Conservation (phyloP, 2,888 invertebrate genomes). For the Biston stratarius region DNA sequence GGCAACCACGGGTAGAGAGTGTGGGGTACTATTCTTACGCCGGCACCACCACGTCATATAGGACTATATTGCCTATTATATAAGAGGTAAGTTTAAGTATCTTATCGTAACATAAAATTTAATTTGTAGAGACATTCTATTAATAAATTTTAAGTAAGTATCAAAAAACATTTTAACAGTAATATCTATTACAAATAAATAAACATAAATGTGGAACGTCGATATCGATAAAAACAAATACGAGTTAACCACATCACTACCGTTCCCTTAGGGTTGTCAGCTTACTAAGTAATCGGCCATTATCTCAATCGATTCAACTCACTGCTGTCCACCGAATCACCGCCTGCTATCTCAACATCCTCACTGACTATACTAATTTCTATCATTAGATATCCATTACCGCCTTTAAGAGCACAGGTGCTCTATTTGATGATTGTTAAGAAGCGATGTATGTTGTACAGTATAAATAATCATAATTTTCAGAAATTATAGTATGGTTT, state of each 20-base stretch:
- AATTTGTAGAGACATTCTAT: too few relatives aligned
- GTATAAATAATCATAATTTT: neutral
- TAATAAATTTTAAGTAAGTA: too few relatives aligned
- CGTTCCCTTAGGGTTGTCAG: slow-evolving; percentile 68
- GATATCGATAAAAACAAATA: slow-evolving; percentile 10
- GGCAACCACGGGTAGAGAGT: too few relatives aligned
- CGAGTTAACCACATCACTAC: slow-evolving; percentile 48
- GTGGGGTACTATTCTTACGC: too few relatives aligned
- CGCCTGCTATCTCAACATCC: slow-evolving; percentile 28
- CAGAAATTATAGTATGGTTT: slow-evolving; percentile 10
- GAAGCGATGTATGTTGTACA: slow-evolving; percentile 24
- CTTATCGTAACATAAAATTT: too few relatives aligned
- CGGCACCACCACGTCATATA: too few relatives aligned
- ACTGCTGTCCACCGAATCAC: slow-evolving; percentile 43
- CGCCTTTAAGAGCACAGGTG: neutral
- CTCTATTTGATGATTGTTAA: neutral
- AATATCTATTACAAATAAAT: neutral
- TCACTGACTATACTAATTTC: neutral
- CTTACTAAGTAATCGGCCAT: slow-evolving; percentile 74
- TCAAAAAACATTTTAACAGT: too few relatives aligned
- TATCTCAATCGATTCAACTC: slow-evolving; percentile 71
- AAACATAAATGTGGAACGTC: neutral
- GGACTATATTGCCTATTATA: too few relatives aligned
- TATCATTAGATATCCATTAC: slow-evolving; percentile 22
- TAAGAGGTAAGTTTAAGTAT: too few relatives aligned